A percentile compares a stretch with the other conserved stretches of the same genome.
Conservation (phyloP, 2,113 vertebrate species). For the Uria lomvia region DNA sequence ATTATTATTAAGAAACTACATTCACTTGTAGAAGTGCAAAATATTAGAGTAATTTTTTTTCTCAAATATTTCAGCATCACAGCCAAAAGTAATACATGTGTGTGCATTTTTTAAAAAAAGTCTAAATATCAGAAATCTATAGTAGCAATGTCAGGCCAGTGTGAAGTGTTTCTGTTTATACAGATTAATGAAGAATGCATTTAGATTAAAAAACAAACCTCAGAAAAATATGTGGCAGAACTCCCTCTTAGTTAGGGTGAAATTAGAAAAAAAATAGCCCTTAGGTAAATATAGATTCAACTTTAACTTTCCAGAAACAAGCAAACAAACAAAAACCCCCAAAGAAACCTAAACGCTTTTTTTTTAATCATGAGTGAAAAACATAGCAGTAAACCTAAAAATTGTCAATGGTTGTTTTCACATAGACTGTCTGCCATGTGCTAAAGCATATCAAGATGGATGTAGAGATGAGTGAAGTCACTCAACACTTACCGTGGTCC, state of each 20-base stretch:
- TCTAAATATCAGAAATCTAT: neutral
- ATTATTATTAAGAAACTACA: neutral
- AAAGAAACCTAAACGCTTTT: neutral
- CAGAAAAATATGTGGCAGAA: neutral
- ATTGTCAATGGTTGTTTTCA: neutral
- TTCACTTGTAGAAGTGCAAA: neutral
- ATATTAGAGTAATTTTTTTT: neutral
- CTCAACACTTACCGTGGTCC: neutral
- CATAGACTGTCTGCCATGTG: neutral
- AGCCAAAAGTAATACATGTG: neutral
- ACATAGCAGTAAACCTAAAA: neutral
- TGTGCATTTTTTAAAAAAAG: neutral
- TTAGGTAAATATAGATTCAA: neutral
- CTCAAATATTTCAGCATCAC: neutral
- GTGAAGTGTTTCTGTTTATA: neutral
- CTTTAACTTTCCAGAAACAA: neutral
- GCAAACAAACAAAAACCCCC: neutral
- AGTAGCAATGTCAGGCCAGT: neutral
- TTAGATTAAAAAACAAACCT: neutral
- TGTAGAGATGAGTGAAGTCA: neutral
- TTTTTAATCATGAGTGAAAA: neutral
- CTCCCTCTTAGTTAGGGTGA: neutral
- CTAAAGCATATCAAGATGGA: neutral
- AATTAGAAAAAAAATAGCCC: neutral
- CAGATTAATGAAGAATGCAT: neutral